A percentile compares a stretch with the other conserved stretches of the same genome.
These are phyloP conservation scores for Ophion ventricosus DNA, from an alignment of 2,888 invertebrate genomes.

Conservation along the genomic window DNA sequence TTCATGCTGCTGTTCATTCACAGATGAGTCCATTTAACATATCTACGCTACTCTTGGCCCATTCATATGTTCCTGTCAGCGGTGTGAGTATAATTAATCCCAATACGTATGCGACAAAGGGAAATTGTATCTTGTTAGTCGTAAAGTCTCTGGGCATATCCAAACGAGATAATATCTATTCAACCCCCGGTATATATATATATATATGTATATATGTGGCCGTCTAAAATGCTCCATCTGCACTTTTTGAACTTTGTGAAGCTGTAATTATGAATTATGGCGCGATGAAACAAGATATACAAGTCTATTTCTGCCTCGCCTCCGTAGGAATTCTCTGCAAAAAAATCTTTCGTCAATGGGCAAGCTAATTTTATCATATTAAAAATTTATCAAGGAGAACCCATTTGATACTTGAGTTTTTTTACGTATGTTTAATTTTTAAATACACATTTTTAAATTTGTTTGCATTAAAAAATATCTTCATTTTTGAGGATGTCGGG, in stretches of 20 bases:
- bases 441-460: too few relatives aligned
- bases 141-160: not conserved
- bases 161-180: slow-evolving; percentile 22
- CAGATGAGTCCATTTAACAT: not conserved
- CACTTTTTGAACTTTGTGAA: not conserved
- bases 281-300: too few relatives aligned
- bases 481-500: not conserved
- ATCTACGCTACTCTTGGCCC: not conserved
- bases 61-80: not conserved
- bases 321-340: too few relatives aligned
- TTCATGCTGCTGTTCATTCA: not conserved
- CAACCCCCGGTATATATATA: not conserved
- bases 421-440: too few relatives aligned
- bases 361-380: too few relatives aligned
- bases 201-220: not conserved
- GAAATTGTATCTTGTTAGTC: slow-evolving; percentile 17
- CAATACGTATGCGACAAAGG: slow-evolving; percentile 37
- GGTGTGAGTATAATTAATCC: slow-evolving; percentile 18
- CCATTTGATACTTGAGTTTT: too few relatives aligned
- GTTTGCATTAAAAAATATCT: too few relatives aligned
- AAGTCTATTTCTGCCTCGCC: too few relatives aligned
- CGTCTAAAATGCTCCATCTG: not conserved
- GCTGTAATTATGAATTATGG: not conserved
- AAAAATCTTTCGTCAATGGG: too few relatives aligned
- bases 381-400: too few relatives aligned